These are phyloP conservation scores for Diloba caeruleocephala DNA, from an alignment of 2,888 invertebrate genomes.

Conservation along the genomic window DNA sequence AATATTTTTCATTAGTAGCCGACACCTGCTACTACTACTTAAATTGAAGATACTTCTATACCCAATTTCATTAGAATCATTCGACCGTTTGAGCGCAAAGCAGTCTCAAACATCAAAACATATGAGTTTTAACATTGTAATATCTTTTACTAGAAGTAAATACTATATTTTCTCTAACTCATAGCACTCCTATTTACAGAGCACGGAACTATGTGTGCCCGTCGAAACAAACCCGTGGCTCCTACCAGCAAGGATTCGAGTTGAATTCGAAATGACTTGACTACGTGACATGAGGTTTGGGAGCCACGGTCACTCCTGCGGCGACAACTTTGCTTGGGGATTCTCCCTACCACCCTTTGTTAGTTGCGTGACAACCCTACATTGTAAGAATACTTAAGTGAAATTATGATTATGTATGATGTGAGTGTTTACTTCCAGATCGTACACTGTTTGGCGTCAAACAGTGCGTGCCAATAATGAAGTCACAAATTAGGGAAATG, in stretches of 20 bases:
- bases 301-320: conserved; percentile 39
- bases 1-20: too few relatives aligned
- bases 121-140: too few relatives aligned
- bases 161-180: too few relatives aligned
- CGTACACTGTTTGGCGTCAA: too few relatives aligned
- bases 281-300: conserved; percentile 64
- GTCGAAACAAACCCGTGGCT: conserved; percentile 75
- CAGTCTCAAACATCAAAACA: too few relatives aligned
- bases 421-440: background rate
- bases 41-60: too few relatives aligned
- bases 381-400: conserved; percentile 29
- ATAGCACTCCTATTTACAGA: conserved; percentile 41
- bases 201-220: conserved; percentile 56
- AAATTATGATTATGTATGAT: conserved; percentile 1
- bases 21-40: too few relatives aligned
- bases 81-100: too few relatives aligned
- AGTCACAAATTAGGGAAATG: too few relatives aligned
- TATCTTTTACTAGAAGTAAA: too few relatives aligned
- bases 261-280: conserved; percentile 79
- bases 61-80: too few relatives aligned
- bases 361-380: conserved; percentile 34
- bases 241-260: conserved; percentile 61
- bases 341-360: conserved; percentile 37
- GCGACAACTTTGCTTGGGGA: conserved; percentile 31
- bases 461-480: too few relatives aligned